These are phyloP conservation scores for Acanthosepion pharaonis DNA, from an alignment of 2,888 invertebrate species.

Conservation along the genomic window DNA sequence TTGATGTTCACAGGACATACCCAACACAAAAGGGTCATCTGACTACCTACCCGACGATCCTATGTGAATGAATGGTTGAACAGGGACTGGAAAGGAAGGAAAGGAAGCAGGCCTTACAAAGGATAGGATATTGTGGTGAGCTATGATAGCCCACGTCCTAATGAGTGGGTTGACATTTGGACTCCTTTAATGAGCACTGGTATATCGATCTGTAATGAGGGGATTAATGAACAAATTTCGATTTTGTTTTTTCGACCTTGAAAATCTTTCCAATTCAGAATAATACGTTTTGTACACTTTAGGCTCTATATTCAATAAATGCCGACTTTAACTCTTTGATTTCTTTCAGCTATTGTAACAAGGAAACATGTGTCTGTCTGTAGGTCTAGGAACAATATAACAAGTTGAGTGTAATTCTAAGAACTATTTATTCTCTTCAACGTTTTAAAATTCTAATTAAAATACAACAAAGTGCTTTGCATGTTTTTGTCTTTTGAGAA, in stretches of 20 bases:
- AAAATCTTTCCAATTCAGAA: neutral
- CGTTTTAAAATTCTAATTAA: neutral
- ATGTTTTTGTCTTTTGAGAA: neutral
- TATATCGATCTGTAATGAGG: neutral
- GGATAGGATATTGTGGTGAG: too few relatives aligned
- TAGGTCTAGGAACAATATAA: neutral
- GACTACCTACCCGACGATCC: too few relatives aligned
- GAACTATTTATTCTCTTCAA: neutral
- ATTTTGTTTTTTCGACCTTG: neutral
- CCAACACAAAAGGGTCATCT: too few relatives aligned
- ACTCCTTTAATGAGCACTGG: neutral
- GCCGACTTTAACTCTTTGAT: neutral
- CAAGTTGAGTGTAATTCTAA: neutral
- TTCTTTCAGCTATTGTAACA: neutral
- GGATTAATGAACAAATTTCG: neutral
- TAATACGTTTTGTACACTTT: neutral
- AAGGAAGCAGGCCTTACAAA: too few relatives aligned
- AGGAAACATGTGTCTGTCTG: neutral
- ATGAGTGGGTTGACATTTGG: neutral
- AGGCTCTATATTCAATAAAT: neutral
- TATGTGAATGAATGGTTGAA: too few relatives aligned
- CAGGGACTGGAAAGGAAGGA: too few relatives aligned
- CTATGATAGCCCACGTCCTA: too few relatives aligned
- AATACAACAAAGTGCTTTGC: neutral
- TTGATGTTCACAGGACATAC: too few relatives aligned